Base-by-base conservation (phyloP, 2,797 vertebrate genomes). In the Siniperca undulata region DNA sequence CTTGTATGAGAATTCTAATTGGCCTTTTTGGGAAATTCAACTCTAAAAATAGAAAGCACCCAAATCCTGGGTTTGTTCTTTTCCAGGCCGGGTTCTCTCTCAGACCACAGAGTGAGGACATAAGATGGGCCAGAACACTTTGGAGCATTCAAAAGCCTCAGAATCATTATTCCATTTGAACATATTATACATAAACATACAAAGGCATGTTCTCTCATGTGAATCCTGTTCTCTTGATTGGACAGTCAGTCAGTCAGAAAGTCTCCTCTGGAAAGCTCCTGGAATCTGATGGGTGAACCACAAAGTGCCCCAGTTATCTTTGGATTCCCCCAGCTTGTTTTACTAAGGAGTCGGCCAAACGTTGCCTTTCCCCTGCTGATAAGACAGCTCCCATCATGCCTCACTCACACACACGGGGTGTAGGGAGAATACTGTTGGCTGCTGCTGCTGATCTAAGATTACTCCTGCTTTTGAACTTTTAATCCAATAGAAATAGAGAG, bases 331-430 rank as follows among this genome's bases (percentile, higher is more conserved):
- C 40, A 74, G 90, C 90, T 92, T 95, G 90, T 93, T 95, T 95
- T 89, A 88, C 67, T 81, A 85, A 91, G 74, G 76, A 73, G 75
- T 67, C 48, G 64, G 82, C 84, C 89, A 88, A 89, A 90, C 46
- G 64, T 92, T 91, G 90, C 83, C 79, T 88, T 90, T 88, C 80
- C 74, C 90, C 86, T 44, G 81, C 87, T 91, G 93, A 94, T 93
- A 94, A 93, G 89, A 91, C 86, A 81, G 86, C 90, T 95, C 89
- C 88, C 92, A 93, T 95, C 92, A 92, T 89, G 87, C 88, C 70
- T 92, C 92, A 92, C 93, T 94, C 91, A 91, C 76, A 81, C 68
- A 82, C 75, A 72, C 24, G 52, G 87, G 90, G 93, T 93, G 92
- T 81, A 87, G 79, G 75, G 71, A 92, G 90, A 94, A 91, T 86